A percentile compares a stretch with the other conserved stretches of the same genome.
Evolutionary conservation across 2,797 vertebrate genomes (phyloP).

Genomic region (Melanotaenia parkinsoni): DNA sequence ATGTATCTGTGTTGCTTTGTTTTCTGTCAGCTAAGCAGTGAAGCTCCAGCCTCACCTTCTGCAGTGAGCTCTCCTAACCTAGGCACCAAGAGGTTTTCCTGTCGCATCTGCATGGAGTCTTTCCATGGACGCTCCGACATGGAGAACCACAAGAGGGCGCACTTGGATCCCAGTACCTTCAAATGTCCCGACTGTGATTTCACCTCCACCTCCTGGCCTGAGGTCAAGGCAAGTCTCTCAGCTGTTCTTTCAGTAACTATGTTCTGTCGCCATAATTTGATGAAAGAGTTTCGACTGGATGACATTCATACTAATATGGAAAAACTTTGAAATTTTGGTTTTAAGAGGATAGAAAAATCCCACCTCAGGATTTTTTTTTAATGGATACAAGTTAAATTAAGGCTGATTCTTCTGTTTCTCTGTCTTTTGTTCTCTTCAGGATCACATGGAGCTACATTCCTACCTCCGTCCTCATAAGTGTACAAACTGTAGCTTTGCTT

Average conservation of each 20-base stretch:
- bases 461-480: constrained; percentile 96
- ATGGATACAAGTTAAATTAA: neutral
- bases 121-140: constrained; percentile 96
- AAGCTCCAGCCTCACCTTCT: constrained; percentile 84
- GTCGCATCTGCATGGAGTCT: constrained; percentile 93
- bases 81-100: constrained; percentile 93
- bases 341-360: neutral
- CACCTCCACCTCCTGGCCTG: constrained; percentile 90
- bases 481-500: constrained; percentile 94
- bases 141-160: constrained; percentile 99
- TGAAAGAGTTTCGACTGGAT: neutral
- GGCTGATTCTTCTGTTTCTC: neutral
- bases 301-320: neutral
- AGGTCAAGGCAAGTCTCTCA: constrained; percentile 87
- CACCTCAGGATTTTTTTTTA: neutral
- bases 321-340: neutral
- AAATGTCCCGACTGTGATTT: constrained; percentile 96
- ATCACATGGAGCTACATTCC: constrained; percentile 92
- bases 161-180: constrained; percentile 91
- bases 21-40: constrained; percentile 82
- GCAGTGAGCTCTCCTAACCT: constrained; percentile 64
- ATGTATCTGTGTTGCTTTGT: neutral
- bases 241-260: neutral
- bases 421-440: constrained; percentile 69
- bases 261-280: neutral